phyloP scores from a whole-genome alignment of 2,113 vertebrate genomes.

The Pelobates fuscus region DNA sequence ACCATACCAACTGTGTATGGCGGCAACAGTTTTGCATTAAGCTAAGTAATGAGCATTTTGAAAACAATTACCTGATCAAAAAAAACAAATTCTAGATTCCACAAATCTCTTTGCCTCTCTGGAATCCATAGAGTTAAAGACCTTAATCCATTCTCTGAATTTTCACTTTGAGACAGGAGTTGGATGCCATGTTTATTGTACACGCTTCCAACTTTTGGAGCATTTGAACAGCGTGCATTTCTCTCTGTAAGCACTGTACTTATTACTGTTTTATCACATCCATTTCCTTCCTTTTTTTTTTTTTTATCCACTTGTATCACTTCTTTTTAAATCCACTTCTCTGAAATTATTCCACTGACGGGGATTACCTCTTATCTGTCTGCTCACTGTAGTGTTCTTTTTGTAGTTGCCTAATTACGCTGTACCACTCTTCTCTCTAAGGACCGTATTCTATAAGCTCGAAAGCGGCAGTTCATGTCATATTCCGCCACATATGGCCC shows the following conservation, averaged over 20 bases:
- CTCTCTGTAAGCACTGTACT: neutral
- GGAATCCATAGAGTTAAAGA: neutral
- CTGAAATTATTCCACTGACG: slow-evolving; percentile 3
- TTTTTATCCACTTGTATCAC: neutral
- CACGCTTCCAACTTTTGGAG: neutral
- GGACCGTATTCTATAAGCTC: neutral
- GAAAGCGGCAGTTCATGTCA: neutral
- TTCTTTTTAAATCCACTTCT: neutral
- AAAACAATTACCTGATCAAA: too few species aligned
- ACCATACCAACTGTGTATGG: too few species aligned
- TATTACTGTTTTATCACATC: neutral
- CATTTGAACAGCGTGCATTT: neutral
- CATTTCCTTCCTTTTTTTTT: neutral
- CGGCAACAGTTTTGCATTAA: too few species aligned
- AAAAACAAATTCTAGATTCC: too few species aligned
- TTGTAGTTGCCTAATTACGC: neutral
- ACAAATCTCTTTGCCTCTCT: too few species aligned
- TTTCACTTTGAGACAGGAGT: neutral
- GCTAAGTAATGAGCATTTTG: too few species aligned
- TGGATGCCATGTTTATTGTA: neutral
- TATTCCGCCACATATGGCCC: neutral
- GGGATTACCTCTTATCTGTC: neutral
- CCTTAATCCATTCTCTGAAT: neutral
- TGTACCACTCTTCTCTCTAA: neutral
- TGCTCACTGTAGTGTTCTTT: neutral